Percentiles rank a stretch among this genome's conserved stretches.
These are phyloP conservation scores for Hydropotes inermis DNA, from an alignment of 2,113 vertebrate genomes.

Conservation along the genomic window DNA sequence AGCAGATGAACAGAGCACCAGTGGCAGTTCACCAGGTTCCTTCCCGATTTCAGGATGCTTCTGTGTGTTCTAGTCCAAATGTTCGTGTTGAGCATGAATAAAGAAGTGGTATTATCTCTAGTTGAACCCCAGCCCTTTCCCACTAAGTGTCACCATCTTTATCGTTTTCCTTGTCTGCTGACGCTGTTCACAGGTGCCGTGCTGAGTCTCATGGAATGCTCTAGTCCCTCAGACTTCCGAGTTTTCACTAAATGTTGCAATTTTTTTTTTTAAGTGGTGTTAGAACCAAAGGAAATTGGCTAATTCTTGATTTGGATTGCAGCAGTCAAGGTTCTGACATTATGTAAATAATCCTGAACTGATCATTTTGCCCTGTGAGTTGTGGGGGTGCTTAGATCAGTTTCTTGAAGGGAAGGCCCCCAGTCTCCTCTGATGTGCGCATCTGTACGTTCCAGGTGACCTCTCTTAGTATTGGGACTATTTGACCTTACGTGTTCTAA, in stretches of 20 bases:
- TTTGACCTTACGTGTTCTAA: background rate
- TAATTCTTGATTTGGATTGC: conserved; percentile 49
- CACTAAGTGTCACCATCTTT: background rate
- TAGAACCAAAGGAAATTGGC: conserved; percentile 57
- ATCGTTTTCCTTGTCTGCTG: background rate
- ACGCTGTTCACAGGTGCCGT: background rate
- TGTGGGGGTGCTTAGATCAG: background rate
- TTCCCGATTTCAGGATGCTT: background rate
- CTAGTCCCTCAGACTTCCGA: background rate
- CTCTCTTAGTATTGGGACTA: background rate
- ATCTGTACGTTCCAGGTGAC: background rate
- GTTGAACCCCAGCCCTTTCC: background rate
- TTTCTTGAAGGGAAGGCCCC: background rate
- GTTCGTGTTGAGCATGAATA: background rate
- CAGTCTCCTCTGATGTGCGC: background rate
- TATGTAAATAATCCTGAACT: conserved; percentile 24
- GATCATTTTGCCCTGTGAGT: background rate
- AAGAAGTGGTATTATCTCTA: background rate
- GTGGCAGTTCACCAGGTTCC: background rate
- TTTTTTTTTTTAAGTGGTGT: background rate
- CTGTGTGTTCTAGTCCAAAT: background rate
- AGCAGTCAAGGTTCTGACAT: conserved; percentile 43
- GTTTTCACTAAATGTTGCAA: conserved; percentile 11
- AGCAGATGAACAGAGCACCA: background rate
- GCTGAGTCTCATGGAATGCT: background rate